Conservation (phyloP, 1,140 invertebrate genomes). For the Drosophila ironensis region DNA sequence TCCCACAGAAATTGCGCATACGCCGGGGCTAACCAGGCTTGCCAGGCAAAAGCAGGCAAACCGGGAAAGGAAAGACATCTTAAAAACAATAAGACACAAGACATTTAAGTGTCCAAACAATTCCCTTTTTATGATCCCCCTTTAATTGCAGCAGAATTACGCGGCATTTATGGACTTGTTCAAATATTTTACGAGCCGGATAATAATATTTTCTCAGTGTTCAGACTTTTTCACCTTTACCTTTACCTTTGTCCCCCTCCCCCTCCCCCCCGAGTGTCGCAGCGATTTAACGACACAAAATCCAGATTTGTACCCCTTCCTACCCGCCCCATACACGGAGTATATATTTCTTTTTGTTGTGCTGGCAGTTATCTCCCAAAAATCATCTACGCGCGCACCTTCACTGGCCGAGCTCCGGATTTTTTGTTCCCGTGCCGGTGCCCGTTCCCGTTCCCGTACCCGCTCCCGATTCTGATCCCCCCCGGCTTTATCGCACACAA, state of each 20-base stretch:
- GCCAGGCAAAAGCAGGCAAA: not conserved
- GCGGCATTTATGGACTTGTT: slow-evolving; percentile 75
- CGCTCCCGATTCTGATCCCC: slow-evolving; percentile 13
- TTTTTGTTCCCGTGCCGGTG: slow-evolving; percentile 11
- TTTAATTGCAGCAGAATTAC: slow-evolving; percentile 71
- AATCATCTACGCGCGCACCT: not conserved
- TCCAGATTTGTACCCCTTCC: slow-evolving; percentile 31
- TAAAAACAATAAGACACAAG: too few species aligned
- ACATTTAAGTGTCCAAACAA: too few species aligned
- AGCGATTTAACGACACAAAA: slow-evolving; percentile 40
- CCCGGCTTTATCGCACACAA: slow-evolving; percentile 70
- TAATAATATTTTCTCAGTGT: slow-evolving; percentile 54
- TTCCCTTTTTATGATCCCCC: slow-evolving; percentile 24
- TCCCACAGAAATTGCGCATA: slow-evolving; percentile 60
- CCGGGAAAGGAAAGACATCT: too few species aligned
- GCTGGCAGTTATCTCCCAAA: not conserved
- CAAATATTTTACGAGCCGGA: slow-evolving; percentile 75
- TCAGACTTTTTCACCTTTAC: slow-evolving; percentile 1
- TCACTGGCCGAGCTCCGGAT: slow-evolving; percentile 1
- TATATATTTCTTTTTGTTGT: too few species aligned
- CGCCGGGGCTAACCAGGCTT: slow-evolving; percentile 16
- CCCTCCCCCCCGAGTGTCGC: not conserved
- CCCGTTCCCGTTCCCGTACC: slow-evolving; percentile 6
- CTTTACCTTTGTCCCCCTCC: slow-evolving; percentile 38
- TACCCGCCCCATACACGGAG: too few species aligned